Percentiles rank a stretch among this genome's conserved stretches.
Evolutionary conservation across 1,140 invertebrate genomes (phyloP).

Genomic region (Lasioglossum albipes): DNA sequence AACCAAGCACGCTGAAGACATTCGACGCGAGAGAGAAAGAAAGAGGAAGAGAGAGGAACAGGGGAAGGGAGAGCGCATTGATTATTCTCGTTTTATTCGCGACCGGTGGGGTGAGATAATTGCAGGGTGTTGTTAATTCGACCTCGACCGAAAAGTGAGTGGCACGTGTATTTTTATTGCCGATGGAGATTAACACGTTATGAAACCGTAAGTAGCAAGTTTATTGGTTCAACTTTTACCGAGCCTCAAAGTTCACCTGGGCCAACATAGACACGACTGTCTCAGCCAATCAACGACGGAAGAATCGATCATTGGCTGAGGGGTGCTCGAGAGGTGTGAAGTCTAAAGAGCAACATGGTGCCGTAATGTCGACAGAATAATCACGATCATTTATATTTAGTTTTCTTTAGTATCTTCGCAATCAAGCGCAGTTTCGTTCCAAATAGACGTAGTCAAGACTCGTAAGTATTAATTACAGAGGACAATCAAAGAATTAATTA

Average conservation of each 20-base stretch:
- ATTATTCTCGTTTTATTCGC: not conserved
- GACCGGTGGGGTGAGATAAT: slow-evolving; percentile 4
- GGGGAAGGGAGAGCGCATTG: not conserved
- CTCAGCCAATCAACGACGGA: not conserved
- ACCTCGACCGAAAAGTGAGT: not conserved
- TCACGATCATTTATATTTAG: too few species aligned
- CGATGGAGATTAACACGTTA: not conserved
- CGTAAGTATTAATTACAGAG: too few species aligned
- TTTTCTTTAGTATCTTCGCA: too few species aligned
- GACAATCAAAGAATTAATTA: too few species aligned
- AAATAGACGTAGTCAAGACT: too few species aligned
- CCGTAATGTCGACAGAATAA: too few species aligned
- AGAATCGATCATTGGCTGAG: not conserved
- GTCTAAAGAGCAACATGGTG: not conserved
- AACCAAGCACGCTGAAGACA: not conserved
- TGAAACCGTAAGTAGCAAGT: not conserved
- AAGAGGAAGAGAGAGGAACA: too few species aligned
- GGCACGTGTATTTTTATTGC: not conserved
- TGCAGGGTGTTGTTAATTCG: slow-evolving; percentile 1
- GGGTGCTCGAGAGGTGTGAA: not conserved
- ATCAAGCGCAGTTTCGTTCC: too few species aligned
- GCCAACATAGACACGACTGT: not conserved
- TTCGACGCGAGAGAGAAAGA: not conserved
- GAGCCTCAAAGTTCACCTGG: not conserved
- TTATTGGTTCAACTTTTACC: not conserved